Evolutionary conservation across 2,113 vertebrate genomes (phyloP).

Genomic region (Oreocharis arfaki): DNA sequence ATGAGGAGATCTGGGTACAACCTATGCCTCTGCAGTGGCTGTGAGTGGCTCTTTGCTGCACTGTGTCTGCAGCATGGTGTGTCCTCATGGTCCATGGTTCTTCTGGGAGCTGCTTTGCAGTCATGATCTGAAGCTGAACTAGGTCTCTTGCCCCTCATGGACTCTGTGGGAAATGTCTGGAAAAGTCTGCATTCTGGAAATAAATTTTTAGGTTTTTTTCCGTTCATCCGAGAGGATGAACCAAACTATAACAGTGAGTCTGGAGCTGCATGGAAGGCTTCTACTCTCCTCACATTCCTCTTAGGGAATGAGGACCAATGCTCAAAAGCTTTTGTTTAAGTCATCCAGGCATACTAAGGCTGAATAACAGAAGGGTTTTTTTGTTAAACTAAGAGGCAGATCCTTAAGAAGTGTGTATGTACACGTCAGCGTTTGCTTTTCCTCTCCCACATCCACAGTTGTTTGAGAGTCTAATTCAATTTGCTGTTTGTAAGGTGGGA

Average conservation of each 20-base stretch:
- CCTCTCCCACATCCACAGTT: not conserved
- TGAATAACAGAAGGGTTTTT: not conserved
- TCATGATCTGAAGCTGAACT: not conserved
- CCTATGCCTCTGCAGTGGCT: not conserved
- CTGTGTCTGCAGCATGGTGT: not conserved
- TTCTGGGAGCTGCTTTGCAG: not conserved
- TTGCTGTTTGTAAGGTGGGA: conserved; percentile 17
- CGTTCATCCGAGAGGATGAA: not conserved
- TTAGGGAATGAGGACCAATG: not conserved
- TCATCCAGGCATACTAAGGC: not conserved
- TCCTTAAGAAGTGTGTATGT: not conserved
- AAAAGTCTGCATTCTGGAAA: not conserved
- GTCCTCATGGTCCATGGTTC: not conserved
- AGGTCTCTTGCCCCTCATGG: accelerated
- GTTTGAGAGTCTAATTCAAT: not conserved
- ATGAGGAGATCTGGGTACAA: not conserved
- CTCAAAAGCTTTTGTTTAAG: not conserved
- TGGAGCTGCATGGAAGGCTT: not conserved
- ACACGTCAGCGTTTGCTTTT: not conserved
- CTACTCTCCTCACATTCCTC: not conserved
- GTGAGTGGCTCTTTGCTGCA: not conserved
- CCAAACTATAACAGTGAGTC: not conserved
- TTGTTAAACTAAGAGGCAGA: not conserved
- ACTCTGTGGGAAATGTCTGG: not conserved
- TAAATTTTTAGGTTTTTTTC: not conserved